Evolutionary conservation across 2,888 invertebrate genomes (phyloP).

Genomic region (Ptychoptera contaminata): DNA sequence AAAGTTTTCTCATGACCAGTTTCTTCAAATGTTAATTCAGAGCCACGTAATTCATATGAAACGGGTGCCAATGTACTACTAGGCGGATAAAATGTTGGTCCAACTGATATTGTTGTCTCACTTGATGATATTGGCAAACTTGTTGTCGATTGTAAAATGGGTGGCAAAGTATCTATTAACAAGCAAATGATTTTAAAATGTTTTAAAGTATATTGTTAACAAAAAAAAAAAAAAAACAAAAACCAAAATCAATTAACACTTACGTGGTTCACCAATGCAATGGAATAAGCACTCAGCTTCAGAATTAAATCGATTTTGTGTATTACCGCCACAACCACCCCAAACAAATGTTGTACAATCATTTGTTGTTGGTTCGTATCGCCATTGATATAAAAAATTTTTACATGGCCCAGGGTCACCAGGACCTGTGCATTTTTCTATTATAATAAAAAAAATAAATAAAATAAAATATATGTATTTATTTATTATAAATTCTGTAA

Average conservation of each 20-base stretch:
- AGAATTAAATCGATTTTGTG: slow-evolving; percentile 48
- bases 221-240: background rate
- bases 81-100: slow-evolving; percentile 10
- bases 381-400: slow-evolving; percentile 50
- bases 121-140: slow-evolving; percentile 34
- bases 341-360: slow-evolving; percentile 47
- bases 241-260: slow-evolving; percentile 14
- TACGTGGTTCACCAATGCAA: slow-evolving; percentile 43
- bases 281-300: slow-evolving; percentile 47
- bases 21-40: slow-evolving; percentile 71
- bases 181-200: background rate
- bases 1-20: slow-evolving; percentile 75
- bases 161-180: slow-evolving; percentile 35
- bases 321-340: slow-evolving; percentile 53
- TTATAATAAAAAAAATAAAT: background rate
- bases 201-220: background rate
- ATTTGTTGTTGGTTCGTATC: slow-evolving; percentile 39
- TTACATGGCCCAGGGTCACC: slow-evolving; percentile 41
- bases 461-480: too few relatives aligned
- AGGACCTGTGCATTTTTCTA: slow-evolving; percentile 27
- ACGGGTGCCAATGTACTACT: slow-evolving; percentile 36
- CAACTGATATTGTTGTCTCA: slow-evolving; percentile 28
- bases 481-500: background rate
- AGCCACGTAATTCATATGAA: slow-evolving; percentile 57
- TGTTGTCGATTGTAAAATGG: slow-evolving; percentile 36